Conservation (phyloP, 2,113 vertebrate genomes). For the Hemicordylus capensis region DNA sequence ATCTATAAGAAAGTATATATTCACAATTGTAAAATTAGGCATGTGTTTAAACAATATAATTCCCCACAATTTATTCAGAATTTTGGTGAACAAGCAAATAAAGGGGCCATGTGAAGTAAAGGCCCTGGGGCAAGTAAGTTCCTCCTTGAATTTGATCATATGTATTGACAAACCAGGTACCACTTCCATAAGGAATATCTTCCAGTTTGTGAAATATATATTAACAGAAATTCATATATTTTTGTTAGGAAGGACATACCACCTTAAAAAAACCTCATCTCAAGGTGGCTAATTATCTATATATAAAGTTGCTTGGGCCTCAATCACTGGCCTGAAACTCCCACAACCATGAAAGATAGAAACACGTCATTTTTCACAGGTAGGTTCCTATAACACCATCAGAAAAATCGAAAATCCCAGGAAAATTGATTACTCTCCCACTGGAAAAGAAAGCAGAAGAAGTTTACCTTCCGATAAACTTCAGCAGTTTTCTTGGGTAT, state of each 20-base stretch:
- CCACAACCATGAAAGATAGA: no score
- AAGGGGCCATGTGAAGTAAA: background rate
- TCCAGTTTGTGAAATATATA: background rate
- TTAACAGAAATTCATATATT: background rate
- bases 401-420: no score
- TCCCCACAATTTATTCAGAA: background rate
- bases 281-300: no score
- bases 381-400: no score
- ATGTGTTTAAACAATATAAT: slow-evolving; percentile 14
- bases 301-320: background rate
- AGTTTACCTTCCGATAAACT: no score
- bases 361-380: no score
- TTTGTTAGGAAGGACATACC: no score
- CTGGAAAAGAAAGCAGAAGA: no score
- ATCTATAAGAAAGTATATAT: slow-evolving; percentile 76
- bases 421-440: no score
- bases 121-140: background rate
- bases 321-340: no score
- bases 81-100: background rate
- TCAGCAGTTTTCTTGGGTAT: no score
- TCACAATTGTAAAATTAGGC: slow-evolving; percentile 5
- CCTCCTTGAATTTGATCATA: background rate
- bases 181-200: background rate
- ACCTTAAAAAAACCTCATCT: no score
- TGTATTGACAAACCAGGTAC: background rate